phyloP scores from a whole-genome alignment of 2,113 vertebrate genomes.

The Sceloporus tristichus region DNA sequence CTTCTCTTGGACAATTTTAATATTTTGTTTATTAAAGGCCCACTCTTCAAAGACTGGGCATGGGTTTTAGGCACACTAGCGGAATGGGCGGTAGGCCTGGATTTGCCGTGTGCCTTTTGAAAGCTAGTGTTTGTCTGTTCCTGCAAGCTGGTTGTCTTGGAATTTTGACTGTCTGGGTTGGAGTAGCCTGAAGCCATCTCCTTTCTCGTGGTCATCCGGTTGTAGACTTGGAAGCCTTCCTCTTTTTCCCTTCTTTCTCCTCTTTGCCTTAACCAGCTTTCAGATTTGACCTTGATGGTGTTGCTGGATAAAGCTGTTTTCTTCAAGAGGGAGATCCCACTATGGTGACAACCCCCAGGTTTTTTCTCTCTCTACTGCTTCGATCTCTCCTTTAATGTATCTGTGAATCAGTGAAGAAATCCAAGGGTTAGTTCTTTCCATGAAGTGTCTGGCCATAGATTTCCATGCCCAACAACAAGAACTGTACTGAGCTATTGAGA shows the following conservation, averaged over 20 bases:
- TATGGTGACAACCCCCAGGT: too few species aligned
- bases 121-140: slow-evolving; percentile 3
- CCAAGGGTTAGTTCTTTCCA: not conserved
- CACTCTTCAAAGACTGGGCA: slow-evolving; percentile 26
- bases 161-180: slow-evolving; percentile 33
- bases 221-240: not conserved
- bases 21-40: slow-evolving; percentile 24
- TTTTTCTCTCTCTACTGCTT: too few species aligned
- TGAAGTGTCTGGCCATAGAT: not conserved
- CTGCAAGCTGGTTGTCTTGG: slow-evolving; percentile 21
- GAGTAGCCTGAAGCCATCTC: not conserved
- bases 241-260: not conserved
- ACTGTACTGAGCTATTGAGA: not conserved
- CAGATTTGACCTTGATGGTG: not conserved
- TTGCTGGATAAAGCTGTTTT: not conserved
- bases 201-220: not conserved
- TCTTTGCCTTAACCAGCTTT: not conserved
- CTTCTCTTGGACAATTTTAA: slow-evolving; percentile 26
- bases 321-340: not conserved
- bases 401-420: not conserved
- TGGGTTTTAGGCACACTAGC: not conserved
- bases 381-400: not conserved
- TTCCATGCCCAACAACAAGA: not conserved
- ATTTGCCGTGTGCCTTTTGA: slow-evolving; percentile 1
- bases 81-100: slow-evolving; percentile 10